A percentile compares a stretch with the other conserved stretches of the same genome.
phyloP scores from a whole-genome alignment of 2,797 vertebrate species.

The Coregonus ussuriensis region DNA sequence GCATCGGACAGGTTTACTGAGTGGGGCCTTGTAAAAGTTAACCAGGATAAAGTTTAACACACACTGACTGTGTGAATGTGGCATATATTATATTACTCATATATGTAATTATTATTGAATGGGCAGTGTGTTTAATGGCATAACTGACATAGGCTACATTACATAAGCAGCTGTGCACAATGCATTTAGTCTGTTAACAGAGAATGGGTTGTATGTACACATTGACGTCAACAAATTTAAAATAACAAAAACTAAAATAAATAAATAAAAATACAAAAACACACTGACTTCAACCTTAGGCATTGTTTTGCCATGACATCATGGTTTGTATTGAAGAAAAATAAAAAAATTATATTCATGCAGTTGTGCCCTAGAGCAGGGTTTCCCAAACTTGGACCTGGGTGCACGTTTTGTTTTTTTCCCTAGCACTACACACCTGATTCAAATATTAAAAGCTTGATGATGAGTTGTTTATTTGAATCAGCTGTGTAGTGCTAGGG shows the following conservation, averaged over 20 bases:
- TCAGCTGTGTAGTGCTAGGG: too few relatives aligned
- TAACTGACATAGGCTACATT: constrained; percentile 25
- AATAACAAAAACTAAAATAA: too few relatives aligned
- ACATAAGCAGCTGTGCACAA: constrained; percentile 20
- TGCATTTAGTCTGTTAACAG: not conserved
- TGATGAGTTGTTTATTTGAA: too few relatives aligned
- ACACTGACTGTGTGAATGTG: constrained; percentile 9
- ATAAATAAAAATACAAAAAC: too few relatives aligned
- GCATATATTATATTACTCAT: not conserved
- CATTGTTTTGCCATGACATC: too few relatives aligned
- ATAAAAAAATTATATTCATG: not conserved
- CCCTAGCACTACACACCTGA: too few relatives aligned
- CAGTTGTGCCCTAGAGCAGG: too few relatives aligned
- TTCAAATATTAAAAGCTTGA: too few relatives aligned
- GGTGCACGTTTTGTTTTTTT: too few relatives aligned
- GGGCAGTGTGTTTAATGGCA: constrained; percentile 26
- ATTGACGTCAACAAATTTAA: too few relatives aligned
- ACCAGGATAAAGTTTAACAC: not conserved
- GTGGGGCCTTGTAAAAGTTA: not conserved
- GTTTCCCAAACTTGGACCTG: too few relatives aligned
- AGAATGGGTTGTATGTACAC: not conserved
- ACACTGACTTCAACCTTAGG: not conserved
- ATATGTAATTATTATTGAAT: constrained; percentile 3
- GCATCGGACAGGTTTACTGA: not conserved
- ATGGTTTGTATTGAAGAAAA: too few relatives aligned